phyloP scores from a whole-genome alignment of 2,113 vertebrate species.

The Sorex araneus region DNA sequence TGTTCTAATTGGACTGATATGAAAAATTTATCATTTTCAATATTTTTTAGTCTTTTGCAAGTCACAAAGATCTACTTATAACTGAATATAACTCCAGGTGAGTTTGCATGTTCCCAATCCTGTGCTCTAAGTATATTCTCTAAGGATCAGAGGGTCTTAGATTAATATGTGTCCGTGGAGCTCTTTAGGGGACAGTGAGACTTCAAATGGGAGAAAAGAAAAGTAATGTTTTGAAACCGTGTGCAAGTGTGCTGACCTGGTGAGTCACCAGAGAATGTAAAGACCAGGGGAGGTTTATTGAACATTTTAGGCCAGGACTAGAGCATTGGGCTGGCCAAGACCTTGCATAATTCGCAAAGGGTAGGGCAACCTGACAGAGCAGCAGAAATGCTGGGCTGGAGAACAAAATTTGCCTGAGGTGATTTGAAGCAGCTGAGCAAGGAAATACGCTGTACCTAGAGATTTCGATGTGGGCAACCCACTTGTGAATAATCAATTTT shows the following conservation, averaged over 20 bases:
- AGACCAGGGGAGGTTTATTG: background rate
- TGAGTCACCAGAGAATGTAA: constrained; percentile 21
- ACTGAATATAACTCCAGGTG: background rate
- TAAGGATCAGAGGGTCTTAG: background rate
- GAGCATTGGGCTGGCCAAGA: background rate
- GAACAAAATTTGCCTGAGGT: constrained; percentile 72
- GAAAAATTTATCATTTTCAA: constrained; percentile 17
- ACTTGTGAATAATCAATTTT: constrained; percentile 77
- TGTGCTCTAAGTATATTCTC: background rate
- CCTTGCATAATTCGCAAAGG: constrained; percentile 51
- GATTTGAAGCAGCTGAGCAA: constrained; percentile 65
- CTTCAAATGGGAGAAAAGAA: constrained; percentile 3
- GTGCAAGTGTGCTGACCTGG: background rate
- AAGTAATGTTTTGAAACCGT: constrained; percentile 5
- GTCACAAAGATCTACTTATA: background rate
- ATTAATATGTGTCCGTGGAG: background rate
- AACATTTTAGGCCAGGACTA: background rate
- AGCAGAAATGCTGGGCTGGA: constrained; percentile 30
- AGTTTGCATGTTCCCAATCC: constrained; percentile 2
- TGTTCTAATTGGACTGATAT: background rate
- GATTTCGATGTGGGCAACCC: constrained; percentile 21
- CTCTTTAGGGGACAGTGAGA: constrained; percentile 17
- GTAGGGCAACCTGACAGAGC: constrained; percentile 8
- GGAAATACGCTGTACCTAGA: constrained; percentile 51
- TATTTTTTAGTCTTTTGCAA: constrained; percentile 2